Percentiles rank a stretch among this genome's conserved stretches.
Conservation (phyloP, 2,888 invertebrate genomes). For the Pheosia tremula region DNA sequence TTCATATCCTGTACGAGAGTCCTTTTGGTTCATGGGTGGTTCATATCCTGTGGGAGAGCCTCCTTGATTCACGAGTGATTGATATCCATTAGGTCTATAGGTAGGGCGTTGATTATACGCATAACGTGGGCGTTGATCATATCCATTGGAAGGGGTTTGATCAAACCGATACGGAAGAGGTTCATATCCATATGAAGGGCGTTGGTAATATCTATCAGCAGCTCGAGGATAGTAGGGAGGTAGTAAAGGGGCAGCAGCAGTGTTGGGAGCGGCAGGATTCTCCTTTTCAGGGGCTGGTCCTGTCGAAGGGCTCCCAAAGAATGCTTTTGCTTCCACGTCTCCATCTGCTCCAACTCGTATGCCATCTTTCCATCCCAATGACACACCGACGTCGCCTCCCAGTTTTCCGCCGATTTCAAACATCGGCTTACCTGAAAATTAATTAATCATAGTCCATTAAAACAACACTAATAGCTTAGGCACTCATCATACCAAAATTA, state of each 20-base stretch:
- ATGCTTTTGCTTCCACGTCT: background rate
- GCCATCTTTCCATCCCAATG: background rate
- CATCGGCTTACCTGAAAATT: background rate
- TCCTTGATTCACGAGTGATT: too few species aligned
- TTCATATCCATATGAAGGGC: background rate
- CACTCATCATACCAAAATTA: too few species aligned
- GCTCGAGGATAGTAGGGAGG: background rate
- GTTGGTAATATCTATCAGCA: background rate
- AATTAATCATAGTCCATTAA: too few species aligned
- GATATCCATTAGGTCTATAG: too few species aligned
- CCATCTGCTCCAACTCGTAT: background rate
- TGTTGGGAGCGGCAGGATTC: background rate
- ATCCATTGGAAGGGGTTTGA: too few species aligned
- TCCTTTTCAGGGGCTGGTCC: background rate
- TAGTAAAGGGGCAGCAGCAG: background rate
- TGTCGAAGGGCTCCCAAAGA: background rate
- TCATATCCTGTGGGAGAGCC: too few species aligned
- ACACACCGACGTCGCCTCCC: background rate
- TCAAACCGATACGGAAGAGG: background rate
- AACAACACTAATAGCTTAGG: too few species aligned
- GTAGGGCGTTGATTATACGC: too few species aligned
- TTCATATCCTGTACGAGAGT: too few species aligned
- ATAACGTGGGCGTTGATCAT: too few species aligned
- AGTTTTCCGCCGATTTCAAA: background rate
- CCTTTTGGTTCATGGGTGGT: too few species aligned